Conservation (phyloP, 2,113 vertebrate species). For the Bucco capensis region DNA sequence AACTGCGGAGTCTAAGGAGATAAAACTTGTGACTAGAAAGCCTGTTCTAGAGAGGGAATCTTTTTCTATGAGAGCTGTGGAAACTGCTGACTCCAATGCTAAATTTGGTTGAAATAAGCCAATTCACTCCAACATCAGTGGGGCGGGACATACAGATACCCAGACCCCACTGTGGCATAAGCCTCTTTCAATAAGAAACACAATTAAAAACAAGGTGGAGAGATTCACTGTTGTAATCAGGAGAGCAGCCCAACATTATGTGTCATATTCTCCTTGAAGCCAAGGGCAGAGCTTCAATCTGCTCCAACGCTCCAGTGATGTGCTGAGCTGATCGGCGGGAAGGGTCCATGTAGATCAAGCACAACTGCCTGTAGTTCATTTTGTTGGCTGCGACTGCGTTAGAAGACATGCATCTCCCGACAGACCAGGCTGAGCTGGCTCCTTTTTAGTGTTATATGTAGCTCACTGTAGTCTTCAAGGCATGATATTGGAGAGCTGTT, state of each 20-base stretch:
- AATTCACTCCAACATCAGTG: neutral
- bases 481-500: neutral
- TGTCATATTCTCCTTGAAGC: neutral
- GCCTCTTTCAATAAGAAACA: neutral
- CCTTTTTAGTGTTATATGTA: neutral
- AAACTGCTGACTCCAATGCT: neutral
- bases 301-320: neutral
- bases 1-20: neutral
- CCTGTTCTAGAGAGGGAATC: neutral
- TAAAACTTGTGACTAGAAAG: neutral
- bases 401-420: neutral
- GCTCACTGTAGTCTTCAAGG: neutral
- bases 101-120: neutral
- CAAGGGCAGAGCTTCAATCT: neutral
- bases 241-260: neutral
- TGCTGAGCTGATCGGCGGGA: rapidly evolving
- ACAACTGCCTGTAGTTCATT: neutral
- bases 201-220: neutral
- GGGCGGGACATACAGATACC: rapidly evolving
- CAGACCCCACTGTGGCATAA: neutral
- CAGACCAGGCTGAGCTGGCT: neutral
- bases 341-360: neutral
- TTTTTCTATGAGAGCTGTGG: neutral
- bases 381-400: neutral
- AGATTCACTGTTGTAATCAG: neutral